Evolutionary conservation across 2,888 invertebrate species (phyloP), one percentile per base, ranked within the genome.

Genomic region (Anorthoa munda): DNA sequence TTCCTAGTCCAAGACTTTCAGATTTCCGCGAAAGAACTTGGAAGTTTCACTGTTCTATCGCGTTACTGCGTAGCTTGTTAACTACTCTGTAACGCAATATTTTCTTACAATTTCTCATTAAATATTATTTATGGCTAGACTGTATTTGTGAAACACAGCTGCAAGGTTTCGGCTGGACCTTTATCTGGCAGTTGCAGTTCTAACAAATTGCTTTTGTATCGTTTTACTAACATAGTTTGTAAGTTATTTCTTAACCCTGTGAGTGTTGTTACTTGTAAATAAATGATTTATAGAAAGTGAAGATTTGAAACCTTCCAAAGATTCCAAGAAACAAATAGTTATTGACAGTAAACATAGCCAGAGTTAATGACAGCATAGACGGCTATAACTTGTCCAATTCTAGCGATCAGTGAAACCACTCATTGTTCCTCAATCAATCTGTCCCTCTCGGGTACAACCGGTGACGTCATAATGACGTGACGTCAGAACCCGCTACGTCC

Each of bases 401-500:
- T 5, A 15, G 31, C 46, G 55, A 26, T 39, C 75, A 31, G 7
- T 48, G 21, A 23, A 48, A 48, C 23, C 17, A 67, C 58, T 77
- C 58, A 51, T 75, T 48, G 56, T 67, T n/a, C 21, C 45, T 66
- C 45, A 46, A 31, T 66, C 45, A 46, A 31, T 58, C n/a, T 46
- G 46, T 31, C 51, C 50, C 31, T 31, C 15, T 21, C 4, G 53
- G 23, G 18, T 21, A 77, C 51, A 70, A 77, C 75, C 69, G 46
- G n/a, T 58, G 69, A 23, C 17, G 45, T 31, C 56, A 46, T 46
- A 46, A 59, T 31, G 51, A 23, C 31, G n/a, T 77, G 77, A 75
- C 70, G 53, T 53, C 77, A 77, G 23, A n/a, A 39, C 50, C 59
- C n/a, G 39, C 13, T 50, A 17, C 46, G 23, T 77, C 77, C 58